A percentile compares a stretch with the other conserved stretches of the same genome.
phyloP scores from a whole-genome alignment of 2,113 vertebrate genomes.

The Axis porcinus region DNA sequence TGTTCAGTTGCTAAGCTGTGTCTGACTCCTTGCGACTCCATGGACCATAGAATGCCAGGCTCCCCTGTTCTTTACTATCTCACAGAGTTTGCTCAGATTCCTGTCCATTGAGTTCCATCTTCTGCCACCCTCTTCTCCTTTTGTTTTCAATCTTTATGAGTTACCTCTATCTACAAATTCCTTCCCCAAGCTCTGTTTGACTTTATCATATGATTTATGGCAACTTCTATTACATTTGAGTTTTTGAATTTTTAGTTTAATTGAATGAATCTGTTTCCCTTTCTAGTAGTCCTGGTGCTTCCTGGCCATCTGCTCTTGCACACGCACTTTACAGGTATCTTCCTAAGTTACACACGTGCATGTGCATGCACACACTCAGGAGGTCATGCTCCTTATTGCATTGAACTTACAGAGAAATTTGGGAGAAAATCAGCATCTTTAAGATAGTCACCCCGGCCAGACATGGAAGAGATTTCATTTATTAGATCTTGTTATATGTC shows the following conservation, averaged over 20 bases:
- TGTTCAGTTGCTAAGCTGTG: not conserved
- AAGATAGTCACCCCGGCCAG: not conserved
- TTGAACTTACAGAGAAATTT: not conserved
- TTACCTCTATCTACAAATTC: not conserved
- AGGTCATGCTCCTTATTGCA: not conserved
- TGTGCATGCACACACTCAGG: not conserved
- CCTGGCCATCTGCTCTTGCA: not conserved
- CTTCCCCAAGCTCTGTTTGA: not conserved
- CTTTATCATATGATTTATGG: not conserved
- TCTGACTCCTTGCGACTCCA: fast-evolving
- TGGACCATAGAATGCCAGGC: not conserved
- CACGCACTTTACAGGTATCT: not conserved
- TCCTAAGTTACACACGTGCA: not conserved
- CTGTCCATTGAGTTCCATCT: not conserved
- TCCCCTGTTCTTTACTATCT: not conserved
- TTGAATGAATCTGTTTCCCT: not conserved
- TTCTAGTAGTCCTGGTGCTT: not conserved
- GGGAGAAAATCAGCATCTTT: not conserved
- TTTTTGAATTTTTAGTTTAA: not conserved
- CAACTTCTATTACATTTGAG: not conserved
- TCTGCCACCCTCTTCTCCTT: not conserved
- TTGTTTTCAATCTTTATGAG: not conserved
- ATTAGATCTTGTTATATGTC: not conserved
- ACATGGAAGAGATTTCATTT: not conserved
- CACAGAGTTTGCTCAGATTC: not conserved